A percentile compares a stretch with the other conserved stretches of the same genome.
Conservation (phyloP, 2,113 vertebrate species). For the Puffinus mauretanicus region DNA sequence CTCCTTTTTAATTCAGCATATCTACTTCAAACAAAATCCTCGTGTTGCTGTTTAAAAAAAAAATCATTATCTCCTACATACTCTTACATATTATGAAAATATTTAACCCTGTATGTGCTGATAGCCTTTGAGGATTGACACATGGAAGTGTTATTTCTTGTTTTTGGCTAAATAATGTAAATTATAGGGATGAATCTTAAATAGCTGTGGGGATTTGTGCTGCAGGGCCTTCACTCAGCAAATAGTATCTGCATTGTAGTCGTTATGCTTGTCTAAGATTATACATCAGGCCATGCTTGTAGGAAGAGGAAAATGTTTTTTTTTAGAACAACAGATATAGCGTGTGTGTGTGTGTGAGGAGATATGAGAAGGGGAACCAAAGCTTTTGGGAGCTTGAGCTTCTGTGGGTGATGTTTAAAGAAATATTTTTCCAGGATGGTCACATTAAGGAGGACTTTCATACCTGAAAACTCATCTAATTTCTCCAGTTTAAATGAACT, state of each 20-base stretch:
- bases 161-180: not conserved
- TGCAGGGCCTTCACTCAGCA: not conserved
- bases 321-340: not conserved
- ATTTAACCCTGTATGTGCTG: not conserved
- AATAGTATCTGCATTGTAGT: not conserved
- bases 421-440: not conserved
- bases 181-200: not conserved
- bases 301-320: not conserved
- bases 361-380: not conserved
- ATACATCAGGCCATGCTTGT: not conserved
- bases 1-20: not conserved
- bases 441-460: not conserved
- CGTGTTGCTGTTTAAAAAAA: not conserved
- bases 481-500: not conserved
- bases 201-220: not conserved
- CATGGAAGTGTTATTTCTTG: not conserved
- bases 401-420: not conserved
- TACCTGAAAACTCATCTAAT: not conserved
- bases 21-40: not conserved
- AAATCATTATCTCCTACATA: not conserved
- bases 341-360: accelerated
- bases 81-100: not conserved
- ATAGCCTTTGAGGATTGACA: not conserved
- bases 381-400: not conserved
- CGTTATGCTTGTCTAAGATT: not conserved